phyloP scores from a whole-genome alignment of 2,888 invertebrate genomes.

The Cremastinae sp. region DNA sequence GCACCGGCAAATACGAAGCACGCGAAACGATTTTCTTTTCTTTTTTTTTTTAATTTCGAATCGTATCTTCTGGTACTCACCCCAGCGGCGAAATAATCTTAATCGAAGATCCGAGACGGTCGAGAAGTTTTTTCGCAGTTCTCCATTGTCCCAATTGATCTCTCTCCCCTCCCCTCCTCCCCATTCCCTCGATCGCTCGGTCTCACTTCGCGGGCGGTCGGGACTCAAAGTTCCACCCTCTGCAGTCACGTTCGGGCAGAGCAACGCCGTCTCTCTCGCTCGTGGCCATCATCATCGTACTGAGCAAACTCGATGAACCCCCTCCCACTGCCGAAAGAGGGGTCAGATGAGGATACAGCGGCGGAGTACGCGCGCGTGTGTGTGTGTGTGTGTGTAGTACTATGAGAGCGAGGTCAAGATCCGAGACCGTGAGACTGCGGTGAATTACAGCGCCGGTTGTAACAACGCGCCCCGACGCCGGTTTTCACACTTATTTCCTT shows the following conservation, averaged over 20 bases:
- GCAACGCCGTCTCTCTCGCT: conserved; percentile 14
- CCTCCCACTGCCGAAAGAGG: conserved; percentile 2
- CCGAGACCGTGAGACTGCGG: conserved; percentile 53
- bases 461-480: conserved; percentile 29
- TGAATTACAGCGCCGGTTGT: conserved; percentile 42
- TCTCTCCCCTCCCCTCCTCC: background rate
- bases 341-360: conserved; percentile 39
- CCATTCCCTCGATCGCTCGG: too few relatives aligned
- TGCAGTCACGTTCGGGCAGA: conserved; percentile 34
- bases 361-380: too few relatives aligned
- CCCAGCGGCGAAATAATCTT: conserved; percentile 33
- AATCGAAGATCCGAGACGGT: conserved; percentile 7
- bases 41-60: background rate
- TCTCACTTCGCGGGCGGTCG: too few relatives aligned
- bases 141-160: conserved; percentile 26
- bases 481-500: conserved; percentile 18
- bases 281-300: conserved; percentile 40
- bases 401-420: conserved; percentile 59
- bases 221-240: conserved; percentile 50
- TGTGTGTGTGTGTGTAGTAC: conserved; percentile 25
- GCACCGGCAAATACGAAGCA: background rate
- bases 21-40: background rate
- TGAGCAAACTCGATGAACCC: conserved; percentile 53
- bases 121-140: background rate
- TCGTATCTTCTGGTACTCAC: conserved; percentile 49